Conservation (phyloP, 2,797 vertebrate species). For the Margarornis squamiger region DNA sequence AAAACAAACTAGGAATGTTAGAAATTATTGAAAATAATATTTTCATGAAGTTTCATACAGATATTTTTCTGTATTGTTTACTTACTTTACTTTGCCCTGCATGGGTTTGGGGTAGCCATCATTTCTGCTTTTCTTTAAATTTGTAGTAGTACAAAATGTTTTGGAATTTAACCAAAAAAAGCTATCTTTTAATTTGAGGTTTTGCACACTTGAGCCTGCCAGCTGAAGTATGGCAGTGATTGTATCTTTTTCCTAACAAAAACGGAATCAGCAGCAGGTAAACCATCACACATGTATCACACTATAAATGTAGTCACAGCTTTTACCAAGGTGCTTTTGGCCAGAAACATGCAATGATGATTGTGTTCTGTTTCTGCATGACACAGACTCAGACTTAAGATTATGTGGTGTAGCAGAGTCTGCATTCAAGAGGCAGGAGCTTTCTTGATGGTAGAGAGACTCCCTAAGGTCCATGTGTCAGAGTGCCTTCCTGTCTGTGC, state of each 20-base stretch:
- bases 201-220: not conserved
- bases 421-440: not conserved
- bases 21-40: not conserved
- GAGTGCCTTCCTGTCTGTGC: not conserved
- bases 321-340: not conserved
- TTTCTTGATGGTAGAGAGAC: not conserved
- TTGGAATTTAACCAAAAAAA: not conserved
- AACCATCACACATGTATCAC: not conserved
- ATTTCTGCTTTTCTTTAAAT: not conserved
- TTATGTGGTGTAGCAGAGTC: not conserved
- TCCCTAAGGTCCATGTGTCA: not conserved
- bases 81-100: not conserved
- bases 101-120: not conserved
- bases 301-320: not conserved
- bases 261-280: not conserved
- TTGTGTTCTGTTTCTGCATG: not conserved
- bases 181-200: not conserved
- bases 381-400: not conserved
- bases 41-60: not conserved
- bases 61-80: not conserved
- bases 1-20: not conserved
- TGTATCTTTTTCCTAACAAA: not conserved
- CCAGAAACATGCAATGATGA: not conserved
- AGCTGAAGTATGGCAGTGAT: not conserved
- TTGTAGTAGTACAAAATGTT: not conserved